These are phyloP conservation scores for Pasiphila rectangulata DNA, from an alignment of 2,888 invertebrate genomes.

Conservation along the genomic window DNA sequence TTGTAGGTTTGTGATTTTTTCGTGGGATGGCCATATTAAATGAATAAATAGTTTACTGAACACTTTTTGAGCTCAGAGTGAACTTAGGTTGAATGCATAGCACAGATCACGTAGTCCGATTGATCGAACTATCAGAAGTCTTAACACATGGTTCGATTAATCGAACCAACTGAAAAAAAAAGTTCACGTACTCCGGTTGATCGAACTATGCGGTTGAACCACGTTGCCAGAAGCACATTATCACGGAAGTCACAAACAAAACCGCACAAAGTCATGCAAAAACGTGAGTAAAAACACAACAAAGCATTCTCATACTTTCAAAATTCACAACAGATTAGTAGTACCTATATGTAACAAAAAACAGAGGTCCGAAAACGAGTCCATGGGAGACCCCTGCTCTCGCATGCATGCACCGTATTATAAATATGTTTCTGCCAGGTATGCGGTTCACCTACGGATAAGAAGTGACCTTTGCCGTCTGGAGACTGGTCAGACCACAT, in stretches of 20 bases:
- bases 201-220: too few species aligned
- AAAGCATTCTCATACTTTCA: constrained; percentile 14
- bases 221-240: too few species aligned
- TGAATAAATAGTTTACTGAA: too few species aligned
- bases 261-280: constrained; percentile 16
- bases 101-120: too few species aligned
- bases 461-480: constrained; percentile 69
- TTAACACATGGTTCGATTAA: too few species aligned
- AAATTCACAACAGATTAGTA: constrained; percentile 1
- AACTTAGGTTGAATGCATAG: too few species aligned
- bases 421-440: constrained; percentile 45
- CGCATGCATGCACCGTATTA: constrained; percentile 28
- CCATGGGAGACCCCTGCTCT: constrained; percentile 22
- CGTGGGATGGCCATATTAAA: too few species aligned
- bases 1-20: too few species aligned
- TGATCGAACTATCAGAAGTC: too few species aligned
- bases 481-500: constrained; percentile 69
- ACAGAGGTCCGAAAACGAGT: constrained; percentile 16
- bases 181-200: too few species aligned
- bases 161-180: too few species aligned
- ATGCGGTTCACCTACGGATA: constrained; percentile 66
- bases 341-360: constrained; percentile 11
- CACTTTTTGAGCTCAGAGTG: too few species aligned
- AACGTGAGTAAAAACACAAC: constrained; percentile 19
- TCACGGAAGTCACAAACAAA: constrained; percentile 15